Evolutionary conservation across 2,888 invertebrate genomes (phyloP).

Genomic region (Heteromyza rotundicornis): DNA sequence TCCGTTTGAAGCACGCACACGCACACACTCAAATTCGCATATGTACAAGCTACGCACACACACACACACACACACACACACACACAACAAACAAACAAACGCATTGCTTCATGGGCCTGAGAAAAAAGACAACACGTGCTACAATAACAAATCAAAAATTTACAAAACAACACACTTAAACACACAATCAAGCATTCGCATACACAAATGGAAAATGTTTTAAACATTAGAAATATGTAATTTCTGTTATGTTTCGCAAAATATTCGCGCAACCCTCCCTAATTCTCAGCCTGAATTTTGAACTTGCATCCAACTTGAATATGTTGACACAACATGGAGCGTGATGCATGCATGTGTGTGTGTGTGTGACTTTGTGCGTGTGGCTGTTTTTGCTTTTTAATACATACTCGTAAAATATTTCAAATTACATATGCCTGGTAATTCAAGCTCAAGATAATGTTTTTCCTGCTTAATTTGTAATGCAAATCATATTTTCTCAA

Average conservation of each 20-base stretch:
- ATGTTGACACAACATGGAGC: conserved; percentile 14
- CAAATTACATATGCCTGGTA: conserved; percentile 3
- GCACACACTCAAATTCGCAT: not conserved
- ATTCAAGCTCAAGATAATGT: not conserved
- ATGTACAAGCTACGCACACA: too few relatives aligned
- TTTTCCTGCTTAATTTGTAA: not conserved
- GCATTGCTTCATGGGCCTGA: conserved; percentile 8
- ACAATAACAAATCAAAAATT: conserved; percentile 55
- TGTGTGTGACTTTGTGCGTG: conserved; percentile 8
- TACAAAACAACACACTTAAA: conserved; percentile 33
- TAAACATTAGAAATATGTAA: conserved; percentile 20
- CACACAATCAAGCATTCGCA: not conserved
- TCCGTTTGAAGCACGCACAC: conserved; percentile 22
- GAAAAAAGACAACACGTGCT: conserved; percentile 52
- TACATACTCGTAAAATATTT: conserved; percentile 21
- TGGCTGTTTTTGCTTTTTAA: too few relatives aligned
- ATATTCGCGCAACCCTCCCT: not conserved
- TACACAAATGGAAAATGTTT: conserved; percentile 16
- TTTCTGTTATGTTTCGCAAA: conserved; percentile 15
- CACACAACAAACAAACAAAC: not conserved
- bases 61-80: too few relatives aligned
- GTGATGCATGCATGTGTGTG: not conserved
- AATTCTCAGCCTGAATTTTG: not conserved
- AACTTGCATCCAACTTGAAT: conserved; percentile 14
- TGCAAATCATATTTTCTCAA: not conserved